Base-by-base conservation (phyloP, 2,888 invertebrate species). In the Seira musarum region DNA sequence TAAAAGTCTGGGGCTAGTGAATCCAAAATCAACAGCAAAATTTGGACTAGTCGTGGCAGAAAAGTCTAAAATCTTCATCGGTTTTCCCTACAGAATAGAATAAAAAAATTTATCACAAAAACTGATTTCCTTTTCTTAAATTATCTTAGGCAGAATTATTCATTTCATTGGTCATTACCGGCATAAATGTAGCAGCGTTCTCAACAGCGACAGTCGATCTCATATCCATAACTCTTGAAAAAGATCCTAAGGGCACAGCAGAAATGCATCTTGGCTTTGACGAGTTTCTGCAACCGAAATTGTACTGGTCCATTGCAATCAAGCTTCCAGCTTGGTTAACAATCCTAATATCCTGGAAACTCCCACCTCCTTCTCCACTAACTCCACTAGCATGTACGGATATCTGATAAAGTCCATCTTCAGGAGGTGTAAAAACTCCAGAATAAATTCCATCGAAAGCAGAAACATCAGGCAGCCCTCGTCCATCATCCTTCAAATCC, bases 401-500 rank as follows among this genome's bases (percentile, higher is more conserved):
- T 71, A 83, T 80, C 10, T 68, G 65, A 22, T 80, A 71, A 3
- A 80, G n/a, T 0, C 82, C 83, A 69, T 83, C 66, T n/a, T 69
- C 64, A 5, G 64, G n/a, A 0, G 80, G 75, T 6, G 69, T 71
- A 30, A 72, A 80, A 22, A 68, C 30, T 13, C 61, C 77, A 21
- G 83, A 83, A 24, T 83, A 83, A 46, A 82, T 80, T 17, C 83
- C 83, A 80, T 83, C 83, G 25, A 69, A 10, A 3, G n/a, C 21
- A 0, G 82, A 53, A 57, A 82, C 73, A 40, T 83, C 83, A 1
- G 80, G 80, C 13, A 78, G 17, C 21, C 72, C 77, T 10, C 13
- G 10, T 10, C 82, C 82, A 21, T 83, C 72, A 64, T 83, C 83
- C 0, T 1, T 10, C 21, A 83, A 19, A 13, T 71, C 63, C 25